Evolutionary conservation across 2,888 invertebrate genomes (phyloP).

Genomic region (Drepana falcataria): DNA sequence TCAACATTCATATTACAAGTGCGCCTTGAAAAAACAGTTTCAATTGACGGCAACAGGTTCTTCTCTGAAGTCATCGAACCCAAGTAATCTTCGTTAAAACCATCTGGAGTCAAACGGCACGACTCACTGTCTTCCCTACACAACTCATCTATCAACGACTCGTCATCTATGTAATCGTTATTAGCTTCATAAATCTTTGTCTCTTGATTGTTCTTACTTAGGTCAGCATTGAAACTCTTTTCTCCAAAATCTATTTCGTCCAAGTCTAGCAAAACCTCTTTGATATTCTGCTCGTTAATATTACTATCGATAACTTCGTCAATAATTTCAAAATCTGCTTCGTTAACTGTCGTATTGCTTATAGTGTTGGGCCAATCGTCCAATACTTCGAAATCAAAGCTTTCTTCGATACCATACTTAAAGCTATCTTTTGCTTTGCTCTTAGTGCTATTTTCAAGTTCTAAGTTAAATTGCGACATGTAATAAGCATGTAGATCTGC

Average conservation of each 20-base stretch:
- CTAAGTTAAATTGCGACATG: slow-evolving; percentile 72
- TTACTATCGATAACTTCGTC: slow-evolving; percentile 61
- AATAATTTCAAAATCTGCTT: slow-evolving; percentile 55
- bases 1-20: slow-evolving; percentile 49
- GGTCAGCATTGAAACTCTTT: slow-evolving; percentile 42
- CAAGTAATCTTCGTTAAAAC: slow-evolving; percentile 56
- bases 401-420: slow-evolving; percentile 62
- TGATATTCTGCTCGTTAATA: slow-evolving; percentile 65
- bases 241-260: slow-evolving; percentile 67
- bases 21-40: slow-evolving; percentile 66
- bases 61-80: slow-evolving; percentile 41
- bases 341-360: slow-evolving; percentile 24
- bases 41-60: slow-evolving; percentile 65
- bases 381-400: slow-evolving; percentile 66
- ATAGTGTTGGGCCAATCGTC: slow-evolving; percentile 43
- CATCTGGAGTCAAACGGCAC: slow-evolving; percentile 52
- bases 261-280: slow-evolving; percentile 66
- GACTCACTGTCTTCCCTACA: slow-evolving; percentile 68
- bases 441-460: slow-evolving; percentile 63
- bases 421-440: slow-evolving; percentile 53
- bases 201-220: slow-evolving; percentile 32
- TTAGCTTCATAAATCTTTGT: slow-evolving; percentile 41
- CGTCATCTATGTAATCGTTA: slow-evolving; percentile 68
- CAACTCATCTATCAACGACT: slow-evolving; percentile 67
- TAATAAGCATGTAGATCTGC: slow-evolving; percentile 72